A percentile compares a stretch with the other conserved stretches of the same genome.
Evolutionary conservation across 2,888 invertebrate genomes (phyloP).

Genomic region (Agrotis segetum): DNA sequence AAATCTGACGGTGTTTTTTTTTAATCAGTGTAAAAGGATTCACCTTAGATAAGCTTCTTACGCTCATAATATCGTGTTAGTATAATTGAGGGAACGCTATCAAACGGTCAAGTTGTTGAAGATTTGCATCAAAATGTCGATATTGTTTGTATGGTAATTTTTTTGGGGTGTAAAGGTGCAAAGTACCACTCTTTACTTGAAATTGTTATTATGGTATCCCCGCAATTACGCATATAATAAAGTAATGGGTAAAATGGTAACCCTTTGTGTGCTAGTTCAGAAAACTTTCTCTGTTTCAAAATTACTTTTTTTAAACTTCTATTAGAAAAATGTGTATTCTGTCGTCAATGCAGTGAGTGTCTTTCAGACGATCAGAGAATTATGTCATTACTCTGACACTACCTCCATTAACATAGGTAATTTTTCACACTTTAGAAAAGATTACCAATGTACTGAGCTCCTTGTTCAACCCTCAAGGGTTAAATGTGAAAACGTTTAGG

Average conservation of each 20-base stretch:
- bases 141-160: conserved; percentile 45
- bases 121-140: conserved; percentile 48
- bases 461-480: no score
- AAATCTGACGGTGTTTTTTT: conserved; percentile 55
- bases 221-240: not conserved
- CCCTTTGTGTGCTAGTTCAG: not conserved
- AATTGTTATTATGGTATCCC: not conserved
- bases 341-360: no score
- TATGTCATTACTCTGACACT: no score
- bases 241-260: not conserved
- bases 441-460: no score
- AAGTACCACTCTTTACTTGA: not conserved
- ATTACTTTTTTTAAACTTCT: no score
- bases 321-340: no score
- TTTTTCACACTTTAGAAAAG: no score
- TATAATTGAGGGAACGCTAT: conserved; percentile 42
- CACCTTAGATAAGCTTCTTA: conserved; percentile 36
- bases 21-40: conserved; percentile 70
- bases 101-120: conserved; percentile 38
- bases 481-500: no score
- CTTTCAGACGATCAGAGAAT: no score
- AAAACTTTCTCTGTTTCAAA: no score
- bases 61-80: conserved; percentile 38
- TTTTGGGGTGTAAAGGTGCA: conserved; percentile 19
- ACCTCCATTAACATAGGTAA: no score